phyloP scores from a whole-genome alignment of 2,888 invertebrate species.

The Tetragnatha montana region DNA sequence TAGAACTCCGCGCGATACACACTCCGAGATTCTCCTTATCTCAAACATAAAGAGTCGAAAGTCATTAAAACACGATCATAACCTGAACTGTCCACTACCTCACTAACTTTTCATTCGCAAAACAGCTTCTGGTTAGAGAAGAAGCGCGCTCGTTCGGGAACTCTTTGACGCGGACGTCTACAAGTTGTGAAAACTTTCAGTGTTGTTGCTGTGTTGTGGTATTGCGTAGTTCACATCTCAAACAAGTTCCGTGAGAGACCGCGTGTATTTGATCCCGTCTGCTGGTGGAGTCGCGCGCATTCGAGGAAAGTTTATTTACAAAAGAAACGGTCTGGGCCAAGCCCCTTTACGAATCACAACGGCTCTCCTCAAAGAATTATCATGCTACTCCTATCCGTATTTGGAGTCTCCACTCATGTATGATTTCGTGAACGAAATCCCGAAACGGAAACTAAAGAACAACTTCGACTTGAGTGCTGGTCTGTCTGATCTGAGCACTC shows the following conservation, averaged over 20 bases:
- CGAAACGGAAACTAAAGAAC: conserved; percentile 54
- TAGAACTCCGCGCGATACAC: conserved; percentile 27
- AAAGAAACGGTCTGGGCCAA: conserved; percentile 13
- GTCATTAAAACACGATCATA: background rate
- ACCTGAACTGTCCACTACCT: background rate
- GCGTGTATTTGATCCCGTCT: conserved; percentile 9
- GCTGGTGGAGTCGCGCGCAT: background rate
- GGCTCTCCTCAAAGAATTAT: conserved; percentile 62
- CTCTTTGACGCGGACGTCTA: conserved; percentile 50
- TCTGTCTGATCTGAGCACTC: conserved; percentile 90
- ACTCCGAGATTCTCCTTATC: background rate
- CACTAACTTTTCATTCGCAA: background rate
- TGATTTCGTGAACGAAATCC: conserved; percentile 53
- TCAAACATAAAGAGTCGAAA: conserved; percentile 10
- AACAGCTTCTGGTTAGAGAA: background rate
- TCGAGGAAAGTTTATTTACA: background rate
- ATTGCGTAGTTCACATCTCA: conserved; percentile 61
- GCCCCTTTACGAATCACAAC: conserved; percentile 71
- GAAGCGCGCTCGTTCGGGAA: background rate
- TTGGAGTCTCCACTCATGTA: conserved; percentile 62
- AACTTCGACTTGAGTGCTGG: conserved; percentile 78
- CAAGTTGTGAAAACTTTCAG: conserved; percentile 27
- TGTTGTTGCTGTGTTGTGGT: conserved; percentile 41
- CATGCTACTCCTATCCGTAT: conserved; percentile 53
- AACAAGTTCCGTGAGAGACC: background rate